Percentiles rank a stretch among this genome's conserved stretches.
phyloP scores from a whole-genome alignment of 2,113 vertebrate species.

The Catharus fuscescens region DNA sequence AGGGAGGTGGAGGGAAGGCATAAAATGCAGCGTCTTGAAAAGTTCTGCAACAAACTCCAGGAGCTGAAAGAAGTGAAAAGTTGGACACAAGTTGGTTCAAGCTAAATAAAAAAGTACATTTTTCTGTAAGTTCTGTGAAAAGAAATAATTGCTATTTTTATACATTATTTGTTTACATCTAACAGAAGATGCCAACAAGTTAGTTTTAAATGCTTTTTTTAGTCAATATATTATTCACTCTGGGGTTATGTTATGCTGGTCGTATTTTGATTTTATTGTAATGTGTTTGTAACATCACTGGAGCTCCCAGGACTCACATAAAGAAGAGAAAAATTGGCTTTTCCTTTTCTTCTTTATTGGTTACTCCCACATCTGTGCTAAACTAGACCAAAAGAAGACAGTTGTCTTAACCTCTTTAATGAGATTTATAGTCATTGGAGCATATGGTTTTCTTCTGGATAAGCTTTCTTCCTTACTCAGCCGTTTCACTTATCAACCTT shows the following conservation, averaged over 20 bases:
- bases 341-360: background rate
- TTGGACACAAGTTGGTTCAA: background rate
- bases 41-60: background rate
- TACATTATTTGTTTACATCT: background rate
- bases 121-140: background rate
- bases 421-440: background rate
- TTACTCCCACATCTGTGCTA: background rate
- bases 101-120: background rate
- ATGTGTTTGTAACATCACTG: background rate
- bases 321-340: background rate
- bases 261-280: background rate
- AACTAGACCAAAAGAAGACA: background rate
- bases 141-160: background rate
- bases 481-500: background rate
- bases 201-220: background rate
- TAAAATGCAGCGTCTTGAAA: background rate
- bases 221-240: background rate
- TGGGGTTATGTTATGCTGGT: background rate
- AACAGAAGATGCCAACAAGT: background rate
- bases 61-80: background rate
- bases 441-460: background rate
- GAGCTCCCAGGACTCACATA: background rate
- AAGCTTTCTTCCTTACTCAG: background rate
- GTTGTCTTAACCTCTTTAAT: background rate
- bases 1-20: background rate